Evolutionary conservation across 2,797 vertebrate genomes (phyloP), one percentile per base, ranked within the genome.

Genomic region (Vultur gryphus): DNA sequence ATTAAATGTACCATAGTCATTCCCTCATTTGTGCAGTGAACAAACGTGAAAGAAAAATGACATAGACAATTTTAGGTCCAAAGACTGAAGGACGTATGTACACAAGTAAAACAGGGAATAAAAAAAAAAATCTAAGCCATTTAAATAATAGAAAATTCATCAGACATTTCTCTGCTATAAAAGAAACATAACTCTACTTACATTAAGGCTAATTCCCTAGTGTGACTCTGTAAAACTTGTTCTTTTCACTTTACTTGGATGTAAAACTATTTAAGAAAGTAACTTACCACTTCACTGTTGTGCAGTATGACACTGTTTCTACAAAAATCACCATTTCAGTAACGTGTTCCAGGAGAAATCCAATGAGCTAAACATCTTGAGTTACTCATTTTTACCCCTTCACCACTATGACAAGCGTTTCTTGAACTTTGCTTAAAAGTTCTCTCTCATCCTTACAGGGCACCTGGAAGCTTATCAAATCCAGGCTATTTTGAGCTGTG

Each of bases 331-430:
- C 52, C n/a, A 83, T 91, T 93, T 94, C 26, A 11, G 61, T 83
- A 96, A 80, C 89, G 92, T 83, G 75, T 94, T 95, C 73, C 87
- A 81, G 71, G 71, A 93, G 72, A 96, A 95, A 94, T 91, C 28
- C 87, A 90, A 78, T 41, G 58, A 91, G 46, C 23, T 91, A 88
- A 94, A 65, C 48, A 95, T 95, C 73, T 95, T 70, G 73, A 95
- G 48, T 87, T 95, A 97, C 58, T 94, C 39, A 87, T 94, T 95
- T 95, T 95, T 95, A 95, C 58, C 69, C 83, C 73, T 97, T 97
- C 70, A 93, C 87, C 69, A 71, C 72, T 90, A 41, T 79, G 89
- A 88, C 77, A 95, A 93, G 73, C 33, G 6, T 95, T 96, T 96
- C 72, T 91, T 95, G 76, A 95, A 91, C 87, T 29, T 94, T 84